Percentiles rank a stretch among this genome's conserved stretches.
Evolutionary conservation across 1,140 invertebrate species (phyloP).

Genomic region (Chrysomallon squamiferum): DNA sequence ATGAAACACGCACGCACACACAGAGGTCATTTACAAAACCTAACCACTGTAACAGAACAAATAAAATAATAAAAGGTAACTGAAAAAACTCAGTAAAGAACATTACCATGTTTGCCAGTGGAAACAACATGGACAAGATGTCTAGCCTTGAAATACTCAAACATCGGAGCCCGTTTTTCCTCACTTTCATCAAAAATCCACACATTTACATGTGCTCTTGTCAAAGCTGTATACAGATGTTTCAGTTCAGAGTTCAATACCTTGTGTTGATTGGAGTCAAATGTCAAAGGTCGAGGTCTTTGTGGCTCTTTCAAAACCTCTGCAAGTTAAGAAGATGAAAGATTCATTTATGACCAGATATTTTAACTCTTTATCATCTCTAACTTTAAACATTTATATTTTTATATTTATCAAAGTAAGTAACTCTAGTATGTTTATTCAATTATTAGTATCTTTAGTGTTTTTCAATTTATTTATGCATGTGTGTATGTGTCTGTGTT

Average conservation of each 20-base stretch:
- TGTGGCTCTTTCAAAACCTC: slow-evolving; percentile 35
- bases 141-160: slow-evolving; percentile 52
- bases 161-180: slow-evolving; percentile 50
- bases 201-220: slow-evolving; percentile 51
- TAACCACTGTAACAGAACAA: not conserved
- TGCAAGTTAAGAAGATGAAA: too few relatives aligned
- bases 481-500: not conserved
- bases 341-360: too few relatives aligned
- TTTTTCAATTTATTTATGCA: not conserved
- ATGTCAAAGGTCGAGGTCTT: slow-evolving; percentile 46
- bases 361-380: too few relatives aligned
- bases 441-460: not conserved
- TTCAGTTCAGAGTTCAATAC: slow-evolving; percentile 56
- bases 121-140: slow-evolving; percentile 29
- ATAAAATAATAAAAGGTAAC: not conserved
- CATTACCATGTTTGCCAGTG: not conserved
- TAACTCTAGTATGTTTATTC: not conserved
- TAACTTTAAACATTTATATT: too few relatives aligned
- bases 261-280: slow-evolving; percentile 56
- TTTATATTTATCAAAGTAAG: too few relatives aligned
- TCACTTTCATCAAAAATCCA: slow-evolving; percentile 56
- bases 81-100: not conserved
- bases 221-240: slow-evolving; percentile 53
- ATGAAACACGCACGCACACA: not conserved
- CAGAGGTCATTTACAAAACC: not conserved